Evolutionary conservation across 37 sponge, comb jelly and placozoan species (phyloP), one percentile per base, ranked within the genome.

Genomic region (Chondrosia reniformis): DNA sequence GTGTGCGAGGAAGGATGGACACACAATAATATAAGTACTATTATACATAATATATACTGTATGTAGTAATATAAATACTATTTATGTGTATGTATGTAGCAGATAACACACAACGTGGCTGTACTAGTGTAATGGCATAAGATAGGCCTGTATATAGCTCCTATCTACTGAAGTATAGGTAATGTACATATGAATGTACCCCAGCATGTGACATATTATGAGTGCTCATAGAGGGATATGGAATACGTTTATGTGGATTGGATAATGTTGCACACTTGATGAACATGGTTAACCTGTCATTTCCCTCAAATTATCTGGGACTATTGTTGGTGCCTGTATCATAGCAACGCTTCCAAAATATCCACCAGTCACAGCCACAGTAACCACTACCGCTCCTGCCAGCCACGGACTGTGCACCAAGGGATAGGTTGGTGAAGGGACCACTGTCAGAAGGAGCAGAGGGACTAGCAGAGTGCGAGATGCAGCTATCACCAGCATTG

Each of bases 261-360:
- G n/a, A n/a, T n/a, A n/a, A n/a, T n/a, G n/a, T n/a, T n/a, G n/a
- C n/a, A n/a, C n/a, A n/a, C n/a, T n/a, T n/a, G n/a, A n/a, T n/a
- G n/a, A n/a, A n/a, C n/a, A n/a, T n/a, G n/a, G n/a, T n/a, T 65
- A 19, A 86, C 96, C 96, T 64, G 92, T 89, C 55, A 95, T 33
- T 65, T 95, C 96, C 63, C 81, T 82, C 45, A 81, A 40, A 27
- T 63, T 33, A 36, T 85, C 38, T n/a, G 76, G 74, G 13, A 91
- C 85, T 33, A 72, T 22, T 30, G 49, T 3, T 25, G 96, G 80
- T 1, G 89, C 80, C 39, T 65, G 69, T 46, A 88, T 75, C 85
- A 95, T 86, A 28, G 89, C 74, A 0, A 88, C 54, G 63, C 76
- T 67, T 8, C 92, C 89, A 77, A 91, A 88, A 78, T 91, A 91